Percentiles rank a stretch among this genome's conserved stretches.
Conservation (phyloP, 2,888 invertebrate species). For the Microctonus hyperodae region DNA sequence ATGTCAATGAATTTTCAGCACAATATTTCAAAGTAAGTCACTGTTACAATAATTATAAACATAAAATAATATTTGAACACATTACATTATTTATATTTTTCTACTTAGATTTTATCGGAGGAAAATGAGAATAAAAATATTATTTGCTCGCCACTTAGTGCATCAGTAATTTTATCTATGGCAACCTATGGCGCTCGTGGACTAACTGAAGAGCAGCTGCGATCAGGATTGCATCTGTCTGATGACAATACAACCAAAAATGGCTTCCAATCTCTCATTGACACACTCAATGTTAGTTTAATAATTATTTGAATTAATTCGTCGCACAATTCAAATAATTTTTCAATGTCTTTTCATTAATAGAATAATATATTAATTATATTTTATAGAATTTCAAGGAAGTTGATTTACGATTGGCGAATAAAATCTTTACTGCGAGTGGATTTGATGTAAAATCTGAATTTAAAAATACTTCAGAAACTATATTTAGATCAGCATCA, state of each 20-base stretch:
- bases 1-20: neutral
- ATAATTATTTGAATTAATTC: neutral
- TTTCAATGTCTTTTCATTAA: no score
- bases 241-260: slow-evolving; percentile 34
- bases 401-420: slow-evolving; percentile 73
- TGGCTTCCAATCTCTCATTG: slow-evolving; percentile 46
- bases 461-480: slow-evolving; percentile 68
- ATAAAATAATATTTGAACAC: neutral
- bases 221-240: slow-evolving; percentile 43
- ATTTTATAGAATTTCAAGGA: slow-evolving; percentile 60
- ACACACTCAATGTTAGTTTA: slow-evolving; percentile 45
- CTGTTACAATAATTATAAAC: neutral
- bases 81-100: neutral
- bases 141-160: slow-evolving; percentile 55
- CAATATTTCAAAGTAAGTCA: slow-evolving; percentile 18
- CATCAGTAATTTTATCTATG: slow-evolving; percentile 52
- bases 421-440: slow-evolving; percentile 73
- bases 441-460: slow-evolving; percentile 63
- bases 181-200: slow-evolving; percentile 47
- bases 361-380: no score
- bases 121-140: slow-evolving; percentile 40
- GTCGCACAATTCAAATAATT: neutral
- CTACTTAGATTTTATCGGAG: slow-evolving; percentile 39
- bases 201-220: slow-evolving; percentile 46
- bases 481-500: slow-evolving; percentile 71